Evolutionary conservation across 2,888 invertebrate genomes (phyloP), one percentile per base, ranked within the genome.

Genomic region (Girardia tigrina): DNA sequence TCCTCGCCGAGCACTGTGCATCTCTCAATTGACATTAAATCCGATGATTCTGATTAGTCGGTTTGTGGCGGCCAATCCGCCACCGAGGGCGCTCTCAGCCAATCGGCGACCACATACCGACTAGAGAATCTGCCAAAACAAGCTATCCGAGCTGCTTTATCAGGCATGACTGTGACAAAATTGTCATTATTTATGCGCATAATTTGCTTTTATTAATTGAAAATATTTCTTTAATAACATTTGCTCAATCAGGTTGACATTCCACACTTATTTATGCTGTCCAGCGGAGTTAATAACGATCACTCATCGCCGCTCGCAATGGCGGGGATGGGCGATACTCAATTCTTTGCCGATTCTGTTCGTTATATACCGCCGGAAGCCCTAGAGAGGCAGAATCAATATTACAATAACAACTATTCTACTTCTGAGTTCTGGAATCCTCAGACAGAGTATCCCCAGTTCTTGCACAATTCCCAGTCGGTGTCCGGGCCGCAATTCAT

Each of bases 121-220:
- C 56, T 23, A 56, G 56, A 56, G 56, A 56, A 23, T 56, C 56
- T 56, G 56, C 56, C 56, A 56, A 56, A 56, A 56, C n/a, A 20
- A 56, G 56, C 56, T 56, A 56, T 56, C 20, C 56, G 56, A 56
- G 56, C 56, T 56, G 56, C 56, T 56, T 56, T 56, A 56, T 56
- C 56, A 56, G 56, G 56, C 56, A 56, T 56, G 56, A 56, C 4
- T 12, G 56, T 56, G 56, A 56, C 23, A 56, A 56, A 56, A 56
- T n/a, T 8, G n/a, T 56, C 56, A 56, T 56, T 56, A 56, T 56
- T 56, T 56, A 56, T 56, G 56, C 56, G 56, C 56, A 56, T 56
- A 56, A 56, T 56, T 56, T 56, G 4, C 56, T n/a, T 6, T 56
- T 56, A 36, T 36, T 36, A 36, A 36, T 36, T 36, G 36, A 36